These are phyloP conservation scores for Thymelicus lineola DNA, from an alignment of 2,888 invertebrate species.

Conservation along the genomic window DNA sequence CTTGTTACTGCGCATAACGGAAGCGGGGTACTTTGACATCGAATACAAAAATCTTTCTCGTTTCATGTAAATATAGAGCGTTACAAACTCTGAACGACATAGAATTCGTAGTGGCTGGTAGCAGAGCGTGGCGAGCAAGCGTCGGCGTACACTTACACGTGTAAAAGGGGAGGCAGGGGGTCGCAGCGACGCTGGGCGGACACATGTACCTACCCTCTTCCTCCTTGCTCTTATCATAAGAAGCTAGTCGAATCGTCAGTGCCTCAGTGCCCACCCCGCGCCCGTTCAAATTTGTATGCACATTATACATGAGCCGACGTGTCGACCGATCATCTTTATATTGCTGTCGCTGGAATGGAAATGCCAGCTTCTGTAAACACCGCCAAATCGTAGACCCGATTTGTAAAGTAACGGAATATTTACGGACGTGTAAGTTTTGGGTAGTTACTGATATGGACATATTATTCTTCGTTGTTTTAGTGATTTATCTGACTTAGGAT, in stretches of 20 bases:
- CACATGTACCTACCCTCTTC: slow-evolving; percentile 62
- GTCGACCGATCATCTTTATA: slow-evolving; percentile 77
- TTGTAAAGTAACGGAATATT: slow-evolving; percentile 47
- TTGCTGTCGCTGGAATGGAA: slow-evolving; percentile 57
- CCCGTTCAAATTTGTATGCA: slow-evolving; percentile 76
- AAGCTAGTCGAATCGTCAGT: slow-evolving; percentile 61
- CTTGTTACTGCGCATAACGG: slow-evolving; percentile 53
- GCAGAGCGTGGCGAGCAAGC: slow-evolving; percentile 57
- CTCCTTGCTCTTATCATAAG: slow-evolving; percentile 60
- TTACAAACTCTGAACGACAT: slow-evolving; percentile 70
- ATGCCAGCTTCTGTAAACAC: slow-evolving; percentile 56
- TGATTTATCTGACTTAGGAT: no score
- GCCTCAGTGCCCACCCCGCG: slow-evolving; percentile 57
- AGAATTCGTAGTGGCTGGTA: slow-evolving; percentile 63
- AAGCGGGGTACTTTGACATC: slow-evolving; percentile 61
- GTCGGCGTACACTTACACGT: slow-evolving; percentile 70
- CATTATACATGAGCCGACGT: slow-evolving; percentile 79
- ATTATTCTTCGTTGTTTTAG: no score
- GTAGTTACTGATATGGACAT: background rate
- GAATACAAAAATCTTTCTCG: slow-evolving; percentile 68
- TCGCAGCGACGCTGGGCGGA: slow-evolving; percentile 67
- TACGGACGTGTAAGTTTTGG: slow-evolving; percentile 5
- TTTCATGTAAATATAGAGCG: slow-evolving; percentile 73
- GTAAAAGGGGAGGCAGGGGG: slow-evolving; percentile 56
- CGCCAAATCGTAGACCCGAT: slow-evolving; percentile 44